Percentiles rank a stretch among this genome's conserved stretches.
Evolutionary conservation across 2,113 vertebrate genomes (phyloP).

Genomic region (Pterocles orientalis): DNA sequence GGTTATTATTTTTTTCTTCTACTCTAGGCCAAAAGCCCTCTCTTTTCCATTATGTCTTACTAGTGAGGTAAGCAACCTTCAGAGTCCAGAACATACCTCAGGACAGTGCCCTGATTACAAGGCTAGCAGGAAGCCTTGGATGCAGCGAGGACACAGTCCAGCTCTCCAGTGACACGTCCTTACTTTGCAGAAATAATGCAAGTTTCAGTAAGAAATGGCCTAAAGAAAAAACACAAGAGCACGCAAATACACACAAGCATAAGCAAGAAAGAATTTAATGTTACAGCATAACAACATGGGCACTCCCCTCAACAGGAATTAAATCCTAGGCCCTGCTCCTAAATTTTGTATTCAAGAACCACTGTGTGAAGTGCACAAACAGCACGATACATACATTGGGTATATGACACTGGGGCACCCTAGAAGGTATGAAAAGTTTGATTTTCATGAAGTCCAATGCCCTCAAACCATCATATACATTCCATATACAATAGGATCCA

Average conservation of each 20-base stretch:
- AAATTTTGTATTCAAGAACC: not conserved
- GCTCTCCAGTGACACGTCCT: not conserved
- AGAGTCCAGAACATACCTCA: not conserved
- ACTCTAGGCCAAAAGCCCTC: not conserved
- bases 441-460: not conserved
- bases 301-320: not conserved
- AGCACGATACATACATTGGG: not conserved
- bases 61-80: not conserved
- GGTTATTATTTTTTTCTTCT: not conserved
- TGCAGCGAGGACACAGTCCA: accelerated
- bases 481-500: accelerated
- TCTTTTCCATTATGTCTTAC: not conserved
- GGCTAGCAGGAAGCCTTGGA: not conserved
- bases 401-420: not conserved
- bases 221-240: not conserved
- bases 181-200: not conserved
- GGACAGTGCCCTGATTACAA: not conserved
- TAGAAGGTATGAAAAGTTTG: not conserved
- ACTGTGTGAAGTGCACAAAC: not conserved
- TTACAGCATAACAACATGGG: not conserved
- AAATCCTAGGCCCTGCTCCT: not conserved
- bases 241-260: not conserved
- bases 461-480: not conserved
- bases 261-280: not conserved
- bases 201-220: not conserved